Base-by-base conservation (phyloP, 2,797 vertebrate species). In the Gymnopithys bicolor region DNA sequence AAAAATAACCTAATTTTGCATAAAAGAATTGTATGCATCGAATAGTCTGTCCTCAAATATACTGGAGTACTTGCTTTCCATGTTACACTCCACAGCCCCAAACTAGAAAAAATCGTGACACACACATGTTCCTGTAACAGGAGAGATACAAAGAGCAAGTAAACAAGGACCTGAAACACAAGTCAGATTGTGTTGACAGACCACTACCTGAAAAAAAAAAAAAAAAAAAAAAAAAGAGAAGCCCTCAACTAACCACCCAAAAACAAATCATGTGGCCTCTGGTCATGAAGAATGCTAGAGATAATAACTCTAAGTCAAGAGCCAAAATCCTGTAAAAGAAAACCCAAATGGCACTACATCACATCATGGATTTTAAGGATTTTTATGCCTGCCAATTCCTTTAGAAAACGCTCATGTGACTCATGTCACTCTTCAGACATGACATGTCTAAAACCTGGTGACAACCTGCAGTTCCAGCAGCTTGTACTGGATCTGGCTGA, bases 71-170 rank as follows among this genome's bases (percentile, higher is more conserved):
- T 16, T 59, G 12, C 58, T 24, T 86, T 53, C 35, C 7, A 63
- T 56, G 28, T 63, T 71, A 19, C 2, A 70, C n/a, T 41, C 59
- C 45, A 19, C 15, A 79, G 37, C 7, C 37, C 22, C 13, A 76
- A 90, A 11, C 10, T 28, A 63, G 2, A 32, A 59, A 24, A 66
- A 78, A 63, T 9, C 0, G 0, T 24, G 5, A 73, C 22, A 48
- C 4, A 6, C 2, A 10, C 8, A 19, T 15, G 14, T 0, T 6
- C 9, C 2, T 0, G 1, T 25, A 80, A 77, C 0, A 52, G 11
- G 3, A 64, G 17, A 7, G 63, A 59, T 21, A 53, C 5, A 25
- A 53, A 62, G 11, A 74, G 9, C 3, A 39, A 80, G 33, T 18
- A 77, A 89, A 43, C 0, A 4, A 53, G 45, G 24, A 74, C 27